Evolutionary conservation across 2,797 vertebrate genomes (phyloP), one percentile per base, ranked within the genome.

Genomic region (Urosaurus nigricauda): DNA sequence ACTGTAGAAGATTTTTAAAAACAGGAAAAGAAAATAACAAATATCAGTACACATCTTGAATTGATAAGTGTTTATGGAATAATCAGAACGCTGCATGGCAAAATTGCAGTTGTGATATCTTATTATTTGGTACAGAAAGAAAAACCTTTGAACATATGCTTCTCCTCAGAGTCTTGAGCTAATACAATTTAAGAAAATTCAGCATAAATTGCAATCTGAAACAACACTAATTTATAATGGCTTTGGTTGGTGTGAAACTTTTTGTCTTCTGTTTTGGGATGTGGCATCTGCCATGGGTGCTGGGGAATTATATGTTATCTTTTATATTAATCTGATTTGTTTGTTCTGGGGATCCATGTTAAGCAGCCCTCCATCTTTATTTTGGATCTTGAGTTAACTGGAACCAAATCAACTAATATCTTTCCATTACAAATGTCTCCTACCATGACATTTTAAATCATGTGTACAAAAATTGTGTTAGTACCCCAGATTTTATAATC

Each of bases 191-290:
- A 81, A 92, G 93, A 93, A 92, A 93, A 91, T 90, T 95, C 73
- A 92, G 89, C 88, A 90, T 94, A 93, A 93, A 92, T 91, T 89
- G 88, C 0, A 91, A 88, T 93, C 92, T 91, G 81, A 87, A 92
- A 91, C 90, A 93, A 92, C 95, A 95, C 89, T 89, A 91, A 94
- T 94, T 94, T 94, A 85, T 94, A 90, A 82, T 17, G 95, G 95
- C 96, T 96, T 96, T 97, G 95, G 96, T 95, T 93, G 92, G 90
- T 94, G 94, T 91, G 95, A 94, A 92, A 90, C 93, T 90, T 93
- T 86, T 93, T 94, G 95, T 96, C 96, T 96, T 97, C 96, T 96
- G 96, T 96, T 95, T 95, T 84, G 96, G 96, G 97, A 96, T 96
- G 96, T 97, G 96, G 96, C 96, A 96, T 94, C 96, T 97, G 96